Conservation (phyloP, 2,797 vertebrate species). For the Meda fulgida region DNA sequence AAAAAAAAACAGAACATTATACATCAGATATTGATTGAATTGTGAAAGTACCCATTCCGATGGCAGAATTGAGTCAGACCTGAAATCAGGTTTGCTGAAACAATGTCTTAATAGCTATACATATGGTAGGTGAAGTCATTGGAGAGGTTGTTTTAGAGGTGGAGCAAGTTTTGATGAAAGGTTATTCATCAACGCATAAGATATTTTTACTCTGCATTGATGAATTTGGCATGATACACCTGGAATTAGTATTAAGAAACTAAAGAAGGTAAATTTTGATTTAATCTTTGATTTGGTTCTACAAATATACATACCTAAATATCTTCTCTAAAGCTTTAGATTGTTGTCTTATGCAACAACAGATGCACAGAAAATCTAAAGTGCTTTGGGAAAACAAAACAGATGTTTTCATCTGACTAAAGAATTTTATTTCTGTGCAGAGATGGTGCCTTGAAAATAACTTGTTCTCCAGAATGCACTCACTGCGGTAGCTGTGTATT, state of each 20-base stretch:
- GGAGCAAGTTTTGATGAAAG: background rate
- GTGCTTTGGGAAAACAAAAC: conserved; percentile 18
- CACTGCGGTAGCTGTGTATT: conserved; percentile 56
- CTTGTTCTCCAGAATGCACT: conserved; percentile 57
- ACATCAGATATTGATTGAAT: background rate
- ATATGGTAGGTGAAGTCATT: background rate
- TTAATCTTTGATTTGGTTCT: background rate
- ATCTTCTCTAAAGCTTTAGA: background rate
- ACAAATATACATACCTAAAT: background rate
- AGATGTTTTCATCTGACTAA: conserved; percentile 20
- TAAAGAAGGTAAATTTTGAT: background rate
- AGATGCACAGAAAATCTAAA: conserved; percentile 16
- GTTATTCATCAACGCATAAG: background rate
- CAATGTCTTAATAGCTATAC: background rate
- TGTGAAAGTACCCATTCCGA: background rate
- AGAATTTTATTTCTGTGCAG: conserved; percentile 45
- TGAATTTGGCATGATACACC: background rate
- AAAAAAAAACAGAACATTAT: background rate
- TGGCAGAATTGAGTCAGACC: background rate
- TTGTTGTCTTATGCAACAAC: conserved; percentile 28
- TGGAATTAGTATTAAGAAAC: background rate
- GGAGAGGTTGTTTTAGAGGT: background rate
- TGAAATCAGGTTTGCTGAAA: background rate
- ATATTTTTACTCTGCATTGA: background rate
- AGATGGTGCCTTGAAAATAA: conserved; percentile 54